Percentiles rank a stretch among this genome's conserved stretches.
These are phyloP conservation scores for Mirza zaza DNA, from an alignment of 2,113 vertebrate species.

Conservation along the genomic window DNA sequence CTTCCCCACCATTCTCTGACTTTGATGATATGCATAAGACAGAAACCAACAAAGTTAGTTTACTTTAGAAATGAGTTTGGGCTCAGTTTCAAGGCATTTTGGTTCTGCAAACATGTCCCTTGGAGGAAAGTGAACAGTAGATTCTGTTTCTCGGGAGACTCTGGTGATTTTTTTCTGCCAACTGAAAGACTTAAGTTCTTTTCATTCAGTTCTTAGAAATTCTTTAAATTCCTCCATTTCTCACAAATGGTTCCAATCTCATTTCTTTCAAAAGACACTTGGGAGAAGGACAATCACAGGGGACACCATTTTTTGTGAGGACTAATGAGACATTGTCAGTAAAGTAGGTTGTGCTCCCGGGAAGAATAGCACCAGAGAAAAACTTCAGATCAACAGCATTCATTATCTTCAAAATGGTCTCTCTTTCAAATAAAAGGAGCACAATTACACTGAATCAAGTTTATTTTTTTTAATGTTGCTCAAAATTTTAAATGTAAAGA, in stretches of 20 bases:
- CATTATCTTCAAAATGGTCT: not conserved
- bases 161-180: not conserved
- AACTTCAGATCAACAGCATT: not conserved
- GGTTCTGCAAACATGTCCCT: not conserved
- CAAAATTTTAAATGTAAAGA: conserved; percentile 27
- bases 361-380: not conserved
- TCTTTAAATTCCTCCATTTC: conserved; percentile 37
- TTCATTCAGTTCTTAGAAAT: conserved; percentile 26
- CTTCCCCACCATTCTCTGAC: not conserved
- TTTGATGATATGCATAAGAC: not conserved
- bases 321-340: conserved; percentile 25
- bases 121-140: not conserved
- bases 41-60: not conserved
- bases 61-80: not conserved
- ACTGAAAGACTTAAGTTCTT: not conserved
- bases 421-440: not conserved
- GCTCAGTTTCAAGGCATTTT: not conserved
- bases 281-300: not conserved
- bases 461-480: not conserved
- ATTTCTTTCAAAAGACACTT: conserved; percentile 37
- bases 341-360: not conserved
- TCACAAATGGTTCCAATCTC: conserved; percentile 1
- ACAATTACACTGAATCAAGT: not conserved
- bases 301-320: not conserved
- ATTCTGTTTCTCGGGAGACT: not conserved